phyloP scores from a whole-genome alignment of 2,888 invertebrate genomes.

The Hypolimnas misippus region DNA sequence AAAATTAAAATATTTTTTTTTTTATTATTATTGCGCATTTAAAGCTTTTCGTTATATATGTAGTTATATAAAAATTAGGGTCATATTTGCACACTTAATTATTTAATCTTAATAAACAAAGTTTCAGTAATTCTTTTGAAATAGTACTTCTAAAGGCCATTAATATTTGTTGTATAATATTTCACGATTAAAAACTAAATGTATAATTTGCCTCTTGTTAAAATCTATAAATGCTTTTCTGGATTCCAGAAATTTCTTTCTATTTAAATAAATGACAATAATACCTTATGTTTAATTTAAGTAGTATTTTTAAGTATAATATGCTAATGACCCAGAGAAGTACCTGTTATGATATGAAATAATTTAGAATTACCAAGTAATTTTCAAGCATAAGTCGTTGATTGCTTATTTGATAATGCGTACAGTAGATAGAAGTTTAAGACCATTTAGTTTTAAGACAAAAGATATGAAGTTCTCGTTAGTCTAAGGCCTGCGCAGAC shows the following conservation, averaged over 20 bases:
- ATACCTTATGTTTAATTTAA: not conserved
- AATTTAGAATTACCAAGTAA: too few species aligned
- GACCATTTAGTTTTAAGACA: too few species aligned
- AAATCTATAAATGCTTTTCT: constrained; percentile 1
- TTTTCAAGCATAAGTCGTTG: too few species aligned
- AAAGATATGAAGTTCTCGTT: too few species aligned
- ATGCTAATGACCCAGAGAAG: too few species aligned
- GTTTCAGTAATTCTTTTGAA: not conserved
- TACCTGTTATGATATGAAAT: too few species aligned
- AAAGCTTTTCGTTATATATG: constrained; percentile 40
- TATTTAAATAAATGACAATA: not conserved
- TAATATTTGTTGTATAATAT: not conserved
- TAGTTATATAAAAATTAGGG: constrained; percentile 1
- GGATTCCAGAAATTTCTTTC: not conserved
- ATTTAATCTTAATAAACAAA: not conserved
- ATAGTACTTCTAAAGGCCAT: not conserved
- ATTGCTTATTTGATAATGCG: too few species aligned
- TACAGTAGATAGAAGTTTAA: too few species aligned
- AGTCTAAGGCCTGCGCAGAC: too few species aligned
- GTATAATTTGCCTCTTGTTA: not conserved
- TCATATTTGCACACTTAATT: not conserved
- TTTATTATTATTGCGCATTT: constrained; percentile 37
- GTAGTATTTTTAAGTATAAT: too few species aligned
- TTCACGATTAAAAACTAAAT: not conserved
- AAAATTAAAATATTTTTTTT: constrained; percentile 17